These are phyloP conservation scores for Zenarchopterus dispar DNA, from an alignment of 2,797 vertebrate species.

Conservation along the genomic window DNA sequence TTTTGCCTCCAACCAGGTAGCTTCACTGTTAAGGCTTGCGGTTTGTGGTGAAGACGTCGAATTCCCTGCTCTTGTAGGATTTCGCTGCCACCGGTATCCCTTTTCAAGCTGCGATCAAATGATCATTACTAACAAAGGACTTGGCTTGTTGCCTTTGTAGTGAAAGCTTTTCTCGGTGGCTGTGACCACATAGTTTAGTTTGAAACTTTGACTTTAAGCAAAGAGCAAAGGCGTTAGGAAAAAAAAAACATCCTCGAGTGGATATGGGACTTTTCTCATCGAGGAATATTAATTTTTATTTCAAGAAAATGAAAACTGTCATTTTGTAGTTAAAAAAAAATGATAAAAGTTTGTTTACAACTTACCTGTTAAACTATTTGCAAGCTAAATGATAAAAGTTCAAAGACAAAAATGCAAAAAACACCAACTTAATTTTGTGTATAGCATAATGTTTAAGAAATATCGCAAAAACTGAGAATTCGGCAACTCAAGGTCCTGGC, in stretches of 20 bases:
- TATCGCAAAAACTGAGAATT: constrained; percentile 12
- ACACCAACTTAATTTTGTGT: neutral
- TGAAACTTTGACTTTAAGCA: constrained; percentile 46
- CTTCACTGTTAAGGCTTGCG: constrained; percentile 72
- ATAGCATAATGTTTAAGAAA: constrained; percentile 16
- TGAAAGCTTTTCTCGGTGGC: constrained; percentile 76
- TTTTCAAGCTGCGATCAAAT: constrained; percentile 82
- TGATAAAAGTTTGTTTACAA: neutral
- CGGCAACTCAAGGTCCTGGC: constrained; percentile 2
- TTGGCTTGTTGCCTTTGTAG: constrained; percentile 75
- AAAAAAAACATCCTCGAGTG: no score
- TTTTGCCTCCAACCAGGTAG: constrained; percentile 77
- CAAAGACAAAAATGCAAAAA: no score
- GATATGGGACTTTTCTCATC: no score
- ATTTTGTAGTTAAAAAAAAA: neutral
- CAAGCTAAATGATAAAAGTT: no score
- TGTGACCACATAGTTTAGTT: constrained; percentile 67
- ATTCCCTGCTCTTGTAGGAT: constrained; percentile 71
- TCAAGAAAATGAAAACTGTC: neutral
- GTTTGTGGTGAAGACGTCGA: constrained; percentile 70
- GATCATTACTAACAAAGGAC: constrained; percentile 79
- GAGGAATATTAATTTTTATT: neutral
- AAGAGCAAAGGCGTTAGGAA: neutral
- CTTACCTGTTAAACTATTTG: no score
- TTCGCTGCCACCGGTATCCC: constrained; percentile 70